A percentile compares a stretch with the other conserved stretches of the same genome.
Conservation (phyloP, 2,888 invertebrate species). For the Junonia oenone region DNA sequence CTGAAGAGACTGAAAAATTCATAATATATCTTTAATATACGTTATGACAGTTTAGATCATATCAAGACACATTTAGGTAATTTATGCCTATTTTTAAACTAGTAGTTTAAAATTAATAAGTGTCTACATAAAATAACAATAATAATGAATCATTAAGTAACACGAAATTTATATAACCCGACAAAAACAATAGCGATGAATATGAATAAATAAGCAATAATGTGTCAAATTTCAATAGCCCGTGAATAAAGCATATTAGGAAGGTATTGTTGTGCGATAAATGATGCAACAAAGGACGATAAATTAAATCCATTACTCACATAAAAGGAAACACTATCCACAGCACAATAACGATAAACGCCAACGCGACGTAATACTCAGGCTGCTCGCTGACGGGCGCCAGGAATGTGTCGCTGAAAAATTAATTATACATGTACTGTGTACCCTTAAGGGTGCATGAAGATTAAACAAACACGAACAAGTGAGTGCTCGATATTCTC, state of each 20-base stretch:
- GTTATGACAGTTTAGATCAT: too few species aligned
- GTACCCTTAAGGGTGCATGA: too few species aligned
- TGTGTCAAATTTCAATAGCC: slow-evolving; percentile 21
- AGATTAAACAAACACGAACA: too few species aligned
- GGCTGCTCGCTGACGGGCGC: slow-evolving; percentile 48
- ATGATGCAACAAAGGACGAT: slow-evolving; percentile 30
- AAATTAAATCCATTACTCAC: slow-evolving; percentile 46
- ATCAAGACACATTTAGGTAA: too few species aligned
- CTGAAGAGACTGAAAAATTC: slow-evolving; percentile 57
- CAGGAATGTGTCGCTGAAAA: slow-evolving; percentile 56
- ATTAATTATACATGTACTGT: neutral
- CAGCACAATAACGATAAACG: slow-evolving; percentile 50
- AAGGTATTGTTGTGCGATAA: slow-evolving; percentile 24
- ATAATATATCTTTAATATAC: neutral
- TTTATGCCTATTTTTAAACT: too few species aligned
- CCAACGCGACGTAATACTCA: slow-evolving; percentile 53
- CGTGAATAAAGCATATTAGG: slow-evolving; percentile 22
- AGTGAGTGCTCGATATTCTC: too few species aligned
- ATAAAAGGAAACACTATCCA: slow-evolving; percentile 60
- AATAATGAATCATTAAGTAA: neutral
- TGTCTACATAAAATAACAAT: neutral
- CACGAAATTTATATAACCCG: neutral
- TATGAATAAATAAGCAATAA: slow-evolving; percentile 15
- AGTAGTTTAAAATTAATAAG: neutral
- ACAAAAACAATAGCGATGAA: neutral